Evolutionary conservation across 2,113 vertebrate genomes (phyloP).

Genomic region (Anser brachyrhynchus): DNA sequence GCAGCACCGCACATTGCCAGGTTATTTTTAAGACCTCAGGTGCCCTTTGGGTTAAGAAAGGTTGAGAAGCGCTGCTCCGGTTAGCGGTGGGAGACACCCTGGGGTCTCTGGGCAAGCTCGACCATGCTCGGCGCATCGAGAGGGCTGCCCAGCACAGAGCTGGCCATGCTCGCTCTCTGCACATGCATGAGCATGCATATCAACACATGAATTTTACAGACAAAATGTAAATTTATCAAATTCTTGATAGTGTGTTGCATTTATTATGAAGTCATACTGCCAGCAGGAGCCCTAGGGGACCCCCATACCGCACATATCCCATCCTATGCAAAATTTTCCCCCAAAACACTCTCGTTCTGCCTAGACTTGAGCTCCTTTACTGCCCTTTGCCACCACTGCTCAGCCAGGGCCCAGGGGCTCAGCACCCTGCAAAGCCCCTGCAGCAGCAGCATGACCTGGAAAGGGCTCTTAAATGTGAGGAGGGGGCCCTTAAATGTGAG

Average conservation of each 20-base stretch:
- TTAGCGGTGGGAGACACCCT: rapidly evolving
- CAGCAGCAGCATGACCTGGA: too few relatives aligned
- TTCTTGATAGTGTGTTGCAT: rapidly evolving
- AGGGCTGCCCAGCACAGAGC: rapidly evolving
- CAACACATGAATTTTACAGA: neutral
- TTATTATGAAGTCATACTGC: neutral
- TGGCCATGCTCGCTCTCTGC: rapidly evolving
- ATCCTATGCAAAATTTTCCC: neutral
- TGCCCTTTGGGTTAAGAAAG: neutral
- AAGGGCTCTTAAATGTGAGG: too few relatives aligned
- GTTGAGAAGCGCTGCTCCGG: neutral
- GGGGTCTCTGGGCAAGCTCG: rapidly evolving
- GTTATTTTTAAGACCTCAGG: neutral
- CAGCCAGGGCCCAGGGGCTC: too few relatives aligned
- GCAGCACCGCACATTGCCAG: neutral
- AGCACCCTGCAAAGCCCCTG: too few relatives aligned
- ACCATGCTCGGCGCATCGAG: rapidly evolving
- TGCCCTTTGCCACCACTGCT: too few relatives aligned
- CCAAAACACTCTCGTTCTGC: neutral
- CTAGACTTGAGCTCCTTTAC: rapidly evolving
- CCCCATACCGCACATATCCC: rapidly evolving
- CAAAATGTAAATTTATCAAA: rapidly evolving
- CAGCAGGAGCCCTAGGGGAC: neutral
- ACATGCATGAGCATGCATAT: rapidly evolving
- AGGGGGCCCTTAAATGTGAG: too few relatives aligned